Conservation (phyloP, 2,797 vertebrate species). For the Calcarius lapponicus region DNA sequence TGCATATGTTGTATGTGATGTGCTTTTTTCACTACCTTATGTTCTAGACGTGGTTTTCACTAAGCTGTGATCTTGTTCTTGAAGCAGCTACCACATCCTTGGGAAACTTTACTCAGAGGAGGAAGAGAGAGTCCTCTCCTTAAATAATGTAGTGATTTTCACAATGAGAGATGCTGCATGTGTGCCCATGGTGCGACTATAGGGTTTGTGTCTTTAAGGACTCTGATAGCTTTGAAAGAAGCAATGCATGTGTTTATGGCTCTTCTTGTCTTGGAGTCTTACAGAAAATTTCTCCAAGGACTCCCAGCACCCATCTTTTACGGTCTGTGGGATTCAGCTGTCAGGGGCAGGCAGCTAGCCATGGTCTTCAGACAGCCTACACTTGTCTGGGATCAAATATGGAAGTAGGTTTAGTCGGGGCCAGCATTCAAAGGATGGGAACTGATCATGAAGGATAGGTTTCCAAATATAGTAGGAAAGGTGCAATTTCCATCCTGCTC, state of each 20-base stretch:
- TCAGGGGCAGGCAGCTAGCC: not conserved
- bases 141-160: not conserved
- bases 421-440: not conserved
- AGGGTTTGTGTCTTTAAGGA: not conserved
- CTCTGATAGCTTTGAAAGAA: not conserved
- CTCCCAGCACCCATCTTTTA: not conserved
- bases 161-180: not conserved
- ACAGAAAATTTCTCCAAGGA: not conserved
- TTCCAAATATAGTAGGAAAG: not conserved
- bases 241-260: not conserved
- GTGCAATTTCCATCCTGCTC: not conserved
- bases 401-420: not conserved
- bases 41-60: not conserved
- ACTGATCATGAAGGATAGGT: not conserved
- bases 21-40: not conserved
- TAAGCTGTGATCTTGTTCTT: constrained; percentile 7
- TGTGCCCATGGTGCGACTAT: not conserved
- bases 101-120: not conserved
- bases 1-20: not conserved
- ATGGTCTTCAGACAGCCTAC: not conserved
- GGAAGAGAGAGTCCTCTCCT: not conserved
- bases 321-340: not conserved
- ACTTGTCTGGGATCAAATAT: not conserved
- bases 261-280: not conserved
- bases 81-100: not conserved